Base-by-base conservation (phyloP, 2,888 invertebrate species). In the Ornithoptera alexandrae region DNA sequence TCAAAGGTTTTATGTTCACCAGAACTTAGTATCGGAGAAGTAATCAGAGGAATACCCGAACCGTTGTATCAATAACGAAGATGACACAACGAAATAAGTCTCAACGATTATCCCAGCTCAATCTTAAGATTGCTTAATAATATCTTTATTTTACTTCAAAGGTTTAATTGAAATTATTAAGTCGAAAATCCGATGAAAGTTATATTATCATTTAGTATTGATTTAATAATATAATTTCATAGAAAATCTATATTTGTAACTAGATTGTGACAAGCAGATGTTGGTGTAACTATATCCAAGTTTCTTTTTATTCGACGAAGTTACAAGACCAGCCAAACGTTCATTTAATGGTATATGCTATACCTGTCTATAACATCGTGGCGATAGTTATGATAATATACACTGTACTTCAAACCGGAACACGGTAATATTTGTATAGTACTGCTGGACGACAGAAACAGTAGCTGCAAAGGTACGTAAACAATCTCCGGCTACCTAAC, bases 1-100 rank as follows among this genome's bases (percentile, higher is more conserved):
- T 69, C 64, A 69, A 69, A 65, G 65, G 56, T 53, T 59, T 68
- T 36, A 39, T 20, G 39, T 64, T 60, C 61, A 8, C 46, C 15
- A 22, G 61, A 53, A 69, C 24, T 20, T 59, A 15, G 24, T 39
- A 61, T 42, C 65, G 22, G 6, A 4, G 22, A 42, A 18, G 36
- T 68, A 58, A 64, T 56, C 60, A 39, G 24, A 7, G 12, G 12
- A 8, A 39, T 59, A 59, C 46, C 30, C 22, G 30, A n/a, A 50
- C 53, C 53, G 53, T 59, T 46, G 20, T 46, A 53, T 50, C 12
- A 57, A 62, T 36, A 39, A 42, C 42, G 24, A 59, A 22, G 56
- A 53, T 56, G 50, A 68, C 24, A 50, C 12, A 39, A 30, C 46
- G 22, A 24, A 39, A 67, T 56, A 22, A 53, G 6, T 6, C 57